Evolutionary conservation across 30 jellyfish, hydroid and myxozoan genomes (phyloP).

Genomic region (Catostylus mosaicus): DNA sequence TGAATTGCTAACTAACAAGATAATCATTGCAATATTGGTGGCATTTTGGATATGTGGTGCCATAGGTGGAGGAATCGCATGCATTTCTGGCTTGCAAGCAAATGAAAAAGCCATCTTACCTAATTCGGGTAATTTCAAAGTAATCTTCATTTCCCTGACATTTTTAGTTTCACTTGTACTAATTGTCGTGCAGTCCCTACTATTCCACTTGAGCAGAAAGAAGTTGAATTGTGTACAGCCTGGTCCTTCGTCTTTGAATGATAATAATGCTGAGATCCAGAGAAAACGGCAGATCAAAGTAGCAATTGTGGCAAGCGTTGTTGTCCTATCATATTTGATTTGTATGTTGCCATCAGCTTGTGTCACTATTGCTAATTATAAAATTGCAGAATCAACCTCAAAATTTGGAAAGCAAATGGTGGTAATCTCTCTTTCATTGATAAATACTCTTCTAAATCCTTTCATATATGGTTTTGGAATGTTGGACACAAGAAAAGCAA

Average conservation of each 20-base stretch:
- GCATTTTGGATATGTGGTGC: slow-evolving; percentile 5
- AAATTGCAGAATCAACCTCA: too few species aligned
- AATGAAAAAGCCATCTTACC: neutral
- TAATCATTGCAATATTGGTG: neutral
- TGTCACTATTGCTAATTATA: neutral
- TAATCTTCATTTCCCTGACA: neutral
- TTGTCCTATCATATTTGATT: neutral
- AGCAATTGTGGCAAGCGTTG: neutral
- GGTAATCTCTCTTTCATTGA: neutral
- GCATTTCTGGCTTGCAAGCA: too few species aligned
- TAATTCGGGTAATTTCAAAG: neutral
- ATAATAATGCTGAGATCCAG: neutral
- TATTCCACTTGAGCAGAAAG: slow-evolving; percentile 4
- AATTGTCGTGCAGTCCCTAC: neutral
- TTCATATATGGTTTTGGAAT: slow-evolving; percentile 13
- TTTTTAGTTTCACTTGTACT: neutral
- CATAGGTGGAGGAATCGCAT: neutral
- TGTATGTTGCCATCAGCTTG: slow-evolving; percentile 13
- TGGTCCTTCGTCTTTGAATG: neutral
- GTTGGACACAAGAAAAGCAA: slow-evolving; percentile 15
- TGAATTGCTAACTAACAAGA: slow-evolving; percentile 5
- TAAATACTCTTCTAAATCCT: slow-evolving; percentile 1
- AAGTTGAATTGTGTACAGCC: neutral
- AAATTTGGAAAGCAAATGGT: neutral
- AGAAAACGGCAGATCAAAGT: slow-evolving; percentile 4